These are phyloP conservation scores for Circaetus cinerascens DNA, from an alignment of 2,113 vertebrate species.

Conservation along the genomic window DNA sequence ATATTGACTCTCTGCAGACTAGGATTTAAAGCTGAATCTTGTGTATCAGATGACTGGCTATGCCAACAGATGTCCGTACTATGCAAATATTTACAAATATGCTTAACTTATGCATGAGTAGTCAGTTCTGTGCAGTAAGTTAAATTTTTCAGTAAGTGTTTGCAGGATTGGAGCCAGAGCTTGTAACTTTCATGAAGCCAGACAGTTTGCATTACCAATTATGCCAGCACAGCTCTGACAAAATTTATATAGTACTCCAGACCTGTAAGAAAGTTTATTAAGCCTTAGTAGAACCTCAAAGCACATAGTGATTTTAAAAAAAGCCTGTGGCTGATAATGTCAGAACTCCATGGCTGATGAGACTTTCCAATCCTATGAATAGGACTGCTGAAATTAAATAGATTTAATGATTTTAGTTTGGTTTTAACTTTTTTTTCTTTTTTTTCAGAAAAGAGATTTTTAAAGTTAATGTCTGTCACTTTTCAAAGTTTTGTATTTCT, in stretches of 20 bases:
- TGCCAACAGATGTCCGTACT: conserved; percentile 52
- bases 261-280: conserved; percentile 54
- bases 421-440: not conserved
- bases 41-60: conserved; percentile 8
- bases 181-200: conserved; percentile 57
- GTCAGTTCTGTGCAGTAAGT: conserved; percentile 39
- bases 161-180: conserved; percentile 58
- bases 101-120: conserved; percentile 44
- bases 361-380: not conserved
- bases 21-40: conserved; percentile 11
- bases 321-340: not conserved
- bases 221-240: conserved; percentile 40
- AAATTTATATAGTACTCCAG: conserved; percentile 55
- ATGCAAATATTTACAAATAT: conserved; percentile 67
- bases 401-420: not conserved
- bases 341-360: not conserved
- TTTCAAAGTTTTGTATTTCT: not conserved
- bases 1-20: not conserved
- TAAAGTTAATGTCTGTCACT: rapidly evolving
- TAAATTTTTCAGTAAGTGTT: conserved; percentile 48
- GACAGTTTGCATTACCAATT: conserved; percentile 55
- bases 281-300: not conserved
- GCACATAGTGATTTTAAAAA: not conserved
- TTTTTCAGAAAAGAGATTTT: not conserved
- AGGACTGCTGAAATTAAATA: not conserved